phyloP scores from a whole-genome alignment of 2,113 vertebrate species.

The Limnothrissa miodon region DNA sequence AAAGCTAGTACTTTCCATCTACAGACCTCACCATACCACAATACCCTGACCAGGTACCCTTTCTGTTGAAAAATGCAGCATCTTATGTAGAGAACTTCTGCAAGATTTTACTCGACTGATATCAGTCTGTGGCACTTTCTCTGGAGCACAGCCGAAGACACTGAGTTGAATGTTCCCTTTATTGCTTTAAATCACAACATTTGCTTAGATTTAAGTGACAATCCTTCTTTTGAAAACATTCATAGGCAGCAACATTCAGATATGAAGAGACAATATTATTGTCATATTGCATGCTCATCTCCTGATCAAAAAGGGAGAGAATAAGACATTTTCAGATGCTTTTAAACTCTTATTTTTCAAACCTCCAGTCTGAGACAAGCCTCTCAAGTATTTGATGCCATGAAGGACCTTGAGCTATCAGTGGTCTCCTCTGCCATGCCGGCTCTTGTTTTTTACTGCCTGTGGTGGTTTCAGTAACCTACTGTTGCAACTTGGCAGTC shows the following conservation, averaged over 20 bases:
- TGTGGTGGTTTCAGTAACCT: not conserved
- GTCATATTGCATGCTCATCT: not conserved
- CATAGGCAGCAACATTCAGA: not conserved
- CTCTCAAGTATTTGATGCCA: not conserved
- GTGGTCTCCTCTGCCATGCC: not conserved
- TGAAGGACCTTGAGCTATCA: not conserved
- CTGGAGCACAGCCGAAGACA: not conserved
- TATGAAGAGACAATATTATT: not conserved
- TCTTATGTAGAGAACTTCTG: not conserved
- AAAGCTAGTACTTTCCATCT: not conserved
- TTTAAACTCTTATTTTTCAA: not conserved
- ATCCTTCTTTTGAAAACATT: not conserved
- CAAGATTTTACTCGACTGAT: not conserved
- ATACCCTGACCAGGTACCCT: not conserved
- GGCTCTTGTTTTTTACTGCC: not conserved
- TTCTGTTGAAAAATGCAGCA: not conserved
- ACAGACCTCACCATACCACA: not conserved
- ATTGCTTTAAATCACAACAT: not conserved
- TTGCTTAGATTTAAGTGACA: not conserved
- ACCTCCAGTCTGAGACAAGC: not conserved
- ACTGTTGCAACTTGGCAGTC: slow-evolving; percentile 17
- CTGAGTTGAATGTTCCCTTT: not conserved
- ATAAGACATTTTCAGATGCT: not conserved
- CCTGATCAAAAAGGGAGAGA: not conserved
- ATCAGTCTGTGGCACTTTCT: not conserved